Conservation (phyloP, 1,140 invertebrate genomes). For the Drosophila seguyi region DNA sequence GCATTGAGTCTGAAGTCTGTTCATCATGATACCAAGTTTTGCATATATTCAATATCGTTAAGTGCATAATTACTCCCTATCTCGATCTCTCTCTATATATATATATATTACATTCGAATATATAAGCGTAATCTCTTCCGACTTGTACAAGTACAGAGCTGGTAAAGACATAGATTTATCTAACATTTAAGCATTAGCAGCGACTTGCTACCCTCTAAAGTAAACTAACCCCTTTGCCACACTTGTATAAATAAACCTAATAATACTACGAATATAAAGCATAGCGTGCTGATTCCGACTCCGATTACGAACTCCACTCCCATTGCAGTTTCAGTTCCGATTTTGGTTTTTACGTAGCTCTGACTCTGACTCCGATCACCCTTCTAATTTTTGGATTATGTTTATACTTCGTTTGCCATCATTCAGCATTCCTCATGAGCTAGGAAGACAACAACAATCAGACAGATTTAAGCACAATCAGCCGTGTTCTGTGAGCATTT, state of each 20-base stretch:
- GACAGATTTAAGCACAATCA: slow-evolving; percentile 10
- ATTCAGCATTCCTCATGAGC: slow-evolving; percentile 36
- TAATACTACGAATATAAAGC: slow-evolving; percentile 45
- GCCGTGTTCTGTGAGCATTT: slow-evolving; percentile 37
- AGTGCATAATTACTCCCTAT: slow-evolving; percentile 37
- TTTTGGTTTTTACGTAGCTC: slow-evolving; percentile 30
- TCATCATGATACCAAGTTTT: slow-evolving; percentile 48
- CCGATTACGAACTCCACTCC: slow-evolving; percentile 24
- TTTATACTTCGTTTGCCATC: slow-evolving; percentile 8
- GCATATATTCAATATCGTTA: slow-evolving; percentile 50
- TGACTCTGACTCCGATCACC: slow-evolving; percentile 10
- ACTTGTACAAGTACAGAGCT: slow-evolving; percentile 14
- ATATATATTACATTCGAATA: slow-evolving; percentile 30
- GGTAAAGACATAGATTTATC: slow-evolving; percentile 30
- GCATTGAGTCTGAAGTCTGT: slow-evolving; percentile 70
- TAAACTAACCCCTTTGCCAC: slow-evolving; percentile 21
- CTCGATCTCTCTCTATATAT: slow-evolving; percentile 21
- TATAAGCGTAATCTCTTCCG: slow-evolving; percentile 29
- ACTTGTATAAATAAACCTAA: too few relatives aligned
- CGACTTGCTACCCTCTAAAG: slow-evolving; percentile 22
- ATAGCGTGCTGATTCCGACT: slow-evolving; percentile 71
- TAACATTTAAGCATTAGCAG: slow-evolving; percentile 18
- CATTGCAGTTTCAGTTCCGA: slow-evolving; percentile 16
- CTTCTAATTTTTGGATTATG: slow-evolving; percentile 14
- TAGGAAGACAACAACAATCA: slow-evolving; percentile 30